Percentiles rank a stretch among this genome's conserved stretches.
Conservation (phyloP, 1,140 invertebrate genomes). For the Linepithema humile region DNA sequence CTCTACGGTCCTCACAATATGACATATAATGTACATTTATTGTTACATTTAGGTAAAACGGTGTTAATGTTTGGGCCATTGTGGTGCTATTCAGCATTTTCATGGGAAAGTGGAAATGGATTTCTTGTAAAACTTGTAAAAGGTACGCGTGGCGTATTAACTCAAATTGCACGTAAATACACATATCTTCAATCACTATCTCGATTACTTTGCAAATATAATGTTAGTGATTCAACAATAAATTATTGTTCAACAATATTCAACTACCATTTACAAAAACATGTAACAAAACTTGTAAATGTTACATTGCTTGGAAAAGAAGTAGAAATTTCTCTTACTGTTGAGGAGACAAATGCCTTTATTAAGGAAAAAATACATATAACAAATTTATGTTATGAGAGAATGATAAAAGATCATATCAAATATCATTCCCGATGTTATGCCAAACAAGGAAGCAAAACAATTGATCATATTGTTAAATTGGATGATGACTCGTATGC, state of each 20-base stretch:
- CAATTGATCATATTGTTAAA: neutral
- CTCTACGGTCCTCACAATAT: neutral
- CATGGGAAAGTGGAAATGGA: neutral
- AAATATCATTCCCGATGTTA: constrained; percentile 1
- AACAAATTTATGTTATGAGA: constrained; percentile 1
- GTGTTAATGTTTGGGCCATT: neutral
- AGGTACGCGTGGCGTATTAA: neutral
- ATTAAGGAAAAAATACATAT: neutral
- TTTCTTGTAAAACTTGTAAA: neutral
- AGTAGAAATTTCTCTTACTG: neutral
- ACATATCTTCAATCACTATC: neutral
- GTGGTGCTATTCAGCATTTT: constrained; percentile 5
- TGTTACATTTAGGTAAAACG: neutral
- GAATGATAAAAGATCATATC: neutral
- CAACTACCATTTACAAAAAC: constrained; percentile 2
- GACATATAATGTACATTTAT: neutral
- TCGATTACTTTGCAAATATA: neutral
- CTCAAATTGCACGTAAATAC: neutral
- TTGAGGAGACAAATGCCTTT: neutral
- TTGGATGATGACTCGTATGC: neutral
- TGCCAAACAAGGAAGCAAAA: neutral
- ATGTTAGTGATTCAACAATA: neutral
- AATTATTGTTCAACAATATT: constrained; percentile 3
- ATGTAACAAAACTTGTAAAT: constrained; percentile 3
- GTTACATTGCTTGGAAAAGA: constrained; percentile 4